Base-by-base conservation (phyloP, 1,140 invertebrate species). In the Coelopa frigida region DNA sequence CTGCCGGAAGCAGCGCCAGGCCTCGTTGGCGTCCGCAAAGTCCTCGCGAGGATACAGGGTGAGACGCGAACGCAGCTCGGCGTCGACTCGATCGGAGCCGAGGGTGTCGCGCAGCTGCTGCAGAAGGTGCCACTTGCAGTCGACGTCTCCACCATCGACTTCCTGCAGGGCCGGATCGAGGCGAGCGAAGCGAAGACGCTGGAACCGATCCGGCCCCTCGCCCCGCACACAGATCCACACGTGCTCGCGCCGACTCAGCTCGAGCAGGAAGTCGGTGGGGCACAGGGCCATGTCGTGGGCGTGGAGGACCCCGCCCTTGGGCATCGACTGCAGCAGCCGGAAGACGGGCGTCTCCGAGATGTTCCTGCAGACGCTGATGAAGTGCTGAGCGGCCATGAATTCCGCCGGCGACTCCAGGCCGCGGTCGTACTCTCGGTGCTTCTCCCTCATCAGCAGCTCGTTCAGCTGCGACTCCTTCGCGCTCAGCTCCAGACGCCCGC, bases 231-330 rank as follows among this genome's bases (percentile, higher is more conserved):
- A 61, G 5, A 61, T 55, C 59, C 58, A 61, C 6, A 61, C 43
- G 37, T 61, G 23, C 17, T 58, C 23, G 1, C 56, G 56, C 21
- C 54, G 55, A 2, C 58, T 61, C 3, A 61, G 35, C 4, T 33
- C 10, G 0, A 61, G 48, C 0, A 61, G 44, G 58, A 78, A 89
- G 31, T 84, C 76, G 0, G 73, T 61, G 14, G 79, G 79, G 3
- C 77, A 74, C 0, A 84, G 69, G 0, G 81, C 77, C 20, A 78
- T 77, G 44, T 87, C 81, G 50, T 89, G 86, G 0, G 77, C 71
- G 59, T 89, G 87, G 0, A 89, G 70, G 0, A 78, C 78, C 0
- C 76, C 81, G 11, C 85, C 86, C 73, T 83, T 83, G 1, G 83
- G 83, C 72, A 85, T 77, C n/a, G 70, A 68, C 50, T 74, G 68